Evolutionary conservation across 2,797 vertebrate genomes (phyloP).

Genomic region (Siniperca obscura): DNA sequence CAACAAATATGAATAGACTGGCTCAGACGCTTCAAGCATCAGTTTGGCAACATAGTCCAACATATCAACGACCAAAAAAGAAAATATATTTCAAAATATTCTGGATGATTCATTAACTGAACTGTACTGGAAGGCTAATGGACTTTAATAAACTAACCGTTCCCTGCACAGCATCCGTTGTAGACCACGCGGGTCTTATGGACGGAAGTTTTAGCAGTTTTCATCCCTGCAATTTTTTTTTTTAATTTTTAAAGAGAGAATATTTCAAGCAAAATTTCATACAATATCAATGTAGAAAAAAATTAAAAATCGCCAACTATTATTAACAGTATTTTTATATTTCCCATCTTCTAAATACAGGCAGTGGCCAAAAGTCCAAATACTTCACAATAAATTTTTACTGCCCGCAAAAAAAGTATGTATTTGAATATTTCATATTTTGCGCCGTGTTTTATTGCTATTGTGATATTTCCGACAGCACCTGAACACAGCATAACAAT

Average conservation of each 20-base stretch:
- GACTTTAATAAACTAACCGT: not conserved
- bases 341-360: not conserved
- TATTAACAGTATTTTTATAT: not conserved
- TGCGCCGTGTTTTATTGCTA: too few relatives aligned
- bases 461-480: not conserved
- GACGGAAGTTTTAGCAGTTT: too few relatives aligned
- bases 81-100: not conserved
- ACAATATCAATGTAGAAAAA: not conserved
- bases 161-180: too few relatives aligned
- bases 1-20: not conserved
- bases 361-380: not conserved
- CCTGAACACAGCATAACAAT: not conserved
- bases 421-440: not conserved
- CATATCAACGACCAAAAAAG: not conserved
- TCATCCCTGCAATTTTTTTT: not conserved
- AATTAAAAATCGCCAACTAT: too few relatives aligned
- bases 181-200: not conserved
- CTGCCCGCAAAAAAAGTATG: not conserved
- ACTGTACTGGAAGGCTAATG: not conserved
- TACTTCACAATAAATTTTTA: not conserved
- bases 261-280: not conserved
- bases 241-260: not conserved
- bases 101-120: not conserved
- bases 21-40: not conserved
- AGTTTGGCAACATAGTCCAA: too few relatives aligned